Percentiles rank a stretch among this genome's conserved stretches.
phyloP scores from a whole-genome alignment of 2,113 vertebrate species.

The Ivindomyrus marchei region DNA sequence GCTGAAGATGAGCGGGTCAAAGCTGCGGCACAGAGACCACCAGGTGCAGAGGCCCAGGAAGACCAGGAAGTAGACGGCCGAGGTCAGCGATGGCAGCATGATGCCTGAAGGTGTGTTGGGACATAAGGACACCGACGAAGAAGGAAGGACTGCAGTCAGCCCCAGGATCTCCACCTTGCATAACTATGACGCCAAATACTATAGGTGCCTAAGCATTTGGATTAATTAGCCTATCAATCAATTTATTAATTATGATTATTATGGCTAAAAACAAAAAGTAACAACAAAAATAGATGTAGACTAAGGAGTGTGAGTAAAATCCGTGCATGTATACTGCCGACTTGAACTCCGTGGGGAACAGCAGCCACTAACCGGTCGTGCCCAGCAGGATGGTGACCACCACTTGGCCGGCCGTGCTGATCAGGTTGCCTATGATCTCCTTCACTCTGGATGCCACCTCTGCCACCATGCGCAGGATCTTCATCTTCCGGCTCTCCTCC shows the following conservation, averaged over 20 bases:
- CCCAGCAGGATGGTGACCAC: slow-evolving; percentile 90
- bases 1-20: slow-evolving; percentile 93
- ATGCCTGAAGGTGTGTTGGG: slow-evolving; percentile 64
- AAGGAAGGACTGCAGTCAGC: background rate
- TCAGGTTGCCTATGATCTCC: slow-evolving; percentile 90
- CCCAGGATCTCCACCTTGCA: background rate
- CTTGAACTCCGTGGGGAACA: background rate
- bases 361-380: slow-evolving; percentile 73
- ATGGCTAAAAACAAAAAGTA: background rate
- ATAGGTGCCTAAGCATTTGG: background rate
- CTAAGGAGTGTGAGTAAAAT: background rate
- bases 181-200: background rate
- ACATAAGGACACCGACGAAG: background rate
- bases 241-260: background rate
- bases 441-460: slow-evolving; percentile 78
- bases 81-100: slow-evolving; percentile 91
- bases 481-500: slow-evolving; percentile 81
- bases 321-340: too few species aligned
- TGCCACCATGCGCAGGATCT: slow-evolving; percentile 76
- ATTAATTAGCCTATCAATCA: background rate
- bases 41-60: slow-evolving; percentile 95
- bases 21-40: slow-evolving; percentile 89
- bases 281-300: background rate
- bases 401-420: slow-evolving; percentile 90
- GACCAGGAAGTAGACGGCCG: slow-evolving; percentile 88